Conservation (phyloP, 2,888 invertebrate species). For the Xestia sexstrigata region DNA sequence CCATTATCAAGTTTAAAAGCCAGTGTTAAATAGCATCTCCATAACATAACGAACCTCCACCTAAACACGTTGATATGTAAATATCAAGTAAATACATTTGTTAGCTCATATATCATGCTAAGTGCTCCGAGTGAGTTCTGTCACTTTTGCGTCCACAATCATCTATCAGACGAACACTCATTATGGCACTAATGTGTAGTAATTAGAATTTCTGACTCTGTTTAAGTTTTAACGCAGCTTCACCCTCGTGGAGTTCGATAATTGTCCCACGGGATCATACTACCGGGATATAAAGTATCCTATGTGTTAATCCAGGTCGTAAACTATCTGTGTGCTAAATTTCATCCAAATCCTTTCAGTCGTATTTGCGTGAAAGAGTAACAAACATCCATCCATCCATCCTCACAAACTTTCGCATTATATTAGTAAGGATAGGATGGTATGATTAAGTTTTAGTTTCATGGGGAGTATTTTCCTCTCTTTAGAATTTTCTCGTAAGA, state of each 20-base stretch:
- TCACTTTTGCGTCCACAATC: constrained; percentile 49
- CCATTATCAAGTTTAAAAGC: background rate
- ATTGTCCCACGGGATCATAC: too few species aligned
- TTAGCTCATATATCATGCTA: constrained; percentile 62
- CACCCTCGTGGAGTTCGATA: too few species aligned
- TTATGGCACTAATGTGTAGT: constrained; percentile 46
- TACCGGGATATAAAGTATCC: too few species aligned
- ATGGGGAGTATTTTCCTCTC: background rate
- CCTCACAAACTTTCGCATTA: too few species aligned
- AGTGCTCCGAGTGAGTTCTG: constrained; percentile 56
- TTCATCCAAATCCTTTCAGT: too few species aligned
- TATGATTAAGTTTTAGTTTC: background rate
- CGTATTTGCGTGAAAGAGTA: too few species aligned
- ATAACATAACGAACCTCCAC: background rate
- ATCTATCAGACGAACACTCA: constrained; percentile 49
- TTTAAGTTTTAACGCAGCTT: background rate
- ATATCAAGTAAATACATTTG: constrained; percentile 1
- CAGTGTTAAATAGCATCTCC: background rate
- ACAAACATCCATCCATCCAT: too few species aligned
- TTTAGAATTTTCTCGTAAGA: too few species aligned
- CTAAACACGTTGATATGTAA: constrained; percentile 29
- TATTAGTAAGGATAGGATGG: too few species aligned
- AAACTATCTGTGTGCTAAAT: too few species aligned
- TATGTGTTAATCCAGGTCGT: too few species aligned
- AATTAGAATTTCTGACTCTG: constrained; percentile 33